Conservation (phyloP, 1,140 invertebrate species). For the Drosophila nasuta region DNA sequence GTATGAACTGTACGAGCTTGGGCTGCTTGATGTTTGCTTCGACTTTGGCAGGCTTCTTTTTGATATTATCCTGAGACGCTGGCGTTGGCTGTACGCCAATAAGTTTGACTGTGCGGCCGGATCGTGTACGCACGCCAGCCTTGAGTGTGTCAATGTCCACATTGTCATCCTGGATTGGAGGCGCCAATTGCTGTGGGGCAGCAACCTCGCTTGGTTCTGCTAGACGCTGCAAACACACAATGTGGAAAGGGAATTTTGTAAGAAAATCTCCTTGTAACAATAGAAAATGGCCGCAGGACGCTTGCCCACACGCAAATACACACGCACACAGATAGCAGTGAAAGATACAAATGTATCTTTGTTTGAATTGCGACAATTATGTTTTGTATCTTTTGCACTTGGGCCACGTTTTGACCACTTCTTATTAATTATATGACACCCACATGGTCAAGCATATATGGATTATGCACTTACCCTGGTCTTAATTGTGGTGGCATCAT, state of each 20-base stretch:
- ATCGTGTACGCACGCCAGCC: conserved; percentile 74
- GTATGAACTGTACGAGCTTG: conserved; percentile 81
- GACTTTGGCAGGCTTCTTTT: conserved; percentile 62
- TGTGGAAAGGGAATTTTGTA: not conserved
- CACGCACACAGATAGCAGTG: conserved; percentile 2
- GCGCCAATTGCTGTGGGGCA: conserved; percentile 27
- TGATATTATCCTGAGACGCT: conserved; percentile 29
- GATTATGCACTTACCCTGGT: conserved; percentile 86
- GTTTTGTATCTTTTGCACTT: not conserved
- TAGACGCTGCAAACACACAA: conserved; percentile 56
- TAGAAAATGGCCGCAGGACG: conserved; percentile 54
- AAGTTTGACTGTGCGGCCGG: conserved; percentile 70
- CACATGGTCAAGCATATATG: conserved; percentile 64
- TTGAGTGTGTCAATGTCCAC: conserved; percentile 70
- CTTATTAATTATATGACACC: not conserved
- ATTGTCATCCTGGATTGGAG: conserved; percentile 47
- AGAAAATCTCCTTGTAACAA: not conserved
- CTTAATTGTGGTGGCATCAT: conserved; percentile 87
- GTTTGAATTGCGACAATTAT: conserved; percentile 2
- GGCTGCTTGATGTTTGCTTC: conserved; percentile 69
- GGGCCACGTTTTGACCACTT: conserved; percentile 30
- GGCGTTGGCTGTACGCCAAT: conserved; percentile 59
- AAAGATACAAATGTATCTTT: conserved; percentile 49
- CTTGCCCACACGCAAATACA: conserved; percentile 18
- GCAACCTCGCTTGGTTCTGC: conserved; percentile 55